A percentile compares a stretch with the other conserved stretches of the same genome.
Conservation (phyloP, 2,113 vertebrate species). For the Vireo altiloquus region DNA sequence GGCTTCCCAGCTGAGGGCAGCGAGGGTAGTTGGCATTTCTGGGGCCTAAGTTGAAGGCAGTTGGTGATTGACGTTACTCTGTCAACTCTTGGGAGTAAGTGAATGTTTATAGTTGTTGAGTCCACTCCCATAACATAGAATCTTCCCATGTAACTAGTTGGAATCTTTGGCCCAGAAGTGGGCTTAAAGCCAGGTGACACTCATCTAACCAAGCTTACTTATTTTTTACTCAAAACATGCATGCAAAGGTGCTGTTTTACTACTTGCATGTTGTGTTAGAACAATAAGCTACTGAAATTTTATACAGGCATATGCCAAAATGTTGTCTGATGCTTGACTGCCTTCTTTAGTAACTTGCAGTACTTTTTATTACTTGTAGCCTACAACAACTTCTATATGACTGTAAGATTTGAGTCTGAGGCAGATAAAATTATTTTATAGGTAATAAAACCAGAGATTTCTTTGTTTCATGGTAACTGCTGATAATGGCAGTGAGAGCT, state of each 20-base stretch:
- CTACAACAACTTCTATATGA: background rate
- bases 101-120: background rate
- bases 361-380: background rate
- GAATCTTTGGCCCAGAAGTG: background rate
- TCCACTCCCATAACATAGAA: background rate
- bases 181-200: background rate
- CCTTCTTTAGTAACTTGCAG: background rate
- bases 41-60: background rate
- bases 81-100: background rate
- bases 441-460: background rate
- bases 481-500: background rate
- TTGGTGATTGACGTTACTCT: background rate
- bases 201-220: constrained; percentile 2
- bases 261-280: background rate
- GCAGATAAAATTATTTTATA: background rate
- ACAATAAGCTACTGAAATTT: background rate
- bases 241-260: background rate
- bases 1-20: background rate
- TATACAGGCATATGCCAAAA: background rate
- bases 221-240: background rate
- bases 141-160: background rate
- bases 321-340: background rate
- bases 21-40: background rate
- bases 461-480: background rate
- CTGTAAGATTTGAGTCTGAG: background rate